Base-by-base conservation (phyloP, 2,113 vertebrate genomes). In the Ctenodactylus gundi region DNA sequence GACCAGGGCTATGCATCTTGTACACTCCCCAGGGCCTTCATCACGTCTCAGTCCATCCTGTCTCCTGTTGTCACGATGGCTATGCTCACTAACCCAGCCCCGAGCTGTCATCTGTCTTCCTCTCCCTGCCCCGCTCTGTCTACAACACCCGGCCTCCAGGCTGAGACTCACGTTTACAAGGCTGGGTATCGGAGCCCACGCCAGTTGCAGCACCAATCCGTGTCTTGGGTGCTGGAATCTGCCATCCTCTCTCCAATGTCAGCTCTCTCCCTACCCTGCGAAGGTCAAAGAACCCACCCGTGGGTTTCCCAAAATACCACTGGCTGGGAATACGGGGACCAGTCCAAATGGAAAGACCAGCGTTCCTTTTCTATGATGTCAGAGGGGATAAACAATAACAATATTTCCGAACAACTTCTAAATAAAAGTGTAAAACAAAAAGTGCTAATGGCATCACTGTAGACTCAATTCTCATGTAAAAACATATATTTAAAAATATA, bases 301-400 rank as follows among this genome's bases (percentile, higher is more conserved):
- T 81, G 53, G 83, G 46, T 82, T 90, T 93, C 89, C 11, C 78
- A 96, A 95, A 96, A 91, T 34, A 90, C 80, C 88, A 93, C 85
- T 94, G 80, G 88, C 67, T 68, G 94, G 90, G 94, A 84, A 36
- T 27, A 58, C 53, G 9, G 58, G 49, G 88, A 84, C 94, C 58
- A 91, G 57, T 94, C 73, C 95, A 96, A 87, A 94, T 94, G 86
- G 90, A 93, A 86, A 95, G 76, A 96, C 80, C 90, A 87, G 75
- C 65, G 90, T 94, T 81, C 90, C 65, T 87, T 94, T 94, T 85
- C 84, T 95, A 90, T 97, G 95, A 97, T 96, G 94, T 92, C 77
- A 25, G 64, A 60, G 81, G 39, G 73, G 36, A 29, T 72, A 81
- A 86, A 94, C 51, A 73, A 87, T 44, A 68, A 92, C 65, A 92